Conservation (phyloP, 2,113 vertebrate species). For the Calonectris borealis region DNA sequence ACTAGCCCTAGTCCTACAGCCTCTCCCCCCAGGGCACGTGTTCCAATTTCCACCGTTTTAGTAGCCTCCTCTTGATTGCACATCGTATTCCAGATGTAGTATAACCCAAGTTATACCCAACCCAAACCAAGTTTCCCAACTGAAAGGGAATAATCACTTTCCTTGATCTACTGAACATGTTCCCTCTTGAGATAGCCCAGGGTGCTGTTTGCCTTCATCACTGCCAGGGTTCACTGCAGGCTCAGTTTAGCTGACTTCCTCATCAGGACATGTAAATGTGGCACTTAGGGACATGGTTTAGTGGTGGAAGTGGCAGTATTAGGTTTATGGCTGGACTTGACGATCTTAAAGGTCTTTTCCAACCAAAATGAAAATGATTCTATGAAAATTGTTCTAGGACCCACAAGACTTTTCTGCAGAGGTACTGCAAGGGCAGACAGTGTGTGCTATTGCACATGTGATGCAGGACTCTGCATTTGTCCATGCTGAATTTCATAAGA, state of each 20-base stretch:
- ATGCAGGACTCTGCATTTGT: not conserved
- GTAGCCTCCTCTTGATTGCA: accelerated
- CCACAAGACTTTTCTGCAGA: not conserved
- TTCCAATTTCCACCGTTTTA: not conserved
- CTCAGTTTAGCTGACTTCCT: not conserved
- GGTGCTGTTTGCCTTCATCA: not conserved
- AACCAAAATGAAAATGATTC: not conserved
- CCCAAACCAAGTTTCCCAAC: too few relatives aligned
- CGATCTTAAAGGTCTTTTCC: not conserved
- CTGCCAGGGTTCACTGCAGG: not conserved
- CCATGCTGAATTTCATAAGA: not conserved
- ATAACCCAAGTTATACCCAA: not conserved
- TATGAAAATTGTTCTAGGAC: not conserved
- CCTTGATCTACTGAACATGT: not conserved
- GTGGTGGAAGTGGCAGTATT: not conserved
- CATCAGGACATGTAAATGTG: not conserved
- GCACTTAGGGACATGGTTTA: not conserved
- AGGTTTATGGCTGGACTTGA: not conserved
- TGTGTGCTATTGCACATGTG: not conserved
- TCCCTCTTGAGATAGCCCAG: not conserved
- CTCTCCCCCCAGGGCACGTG: accelerated
- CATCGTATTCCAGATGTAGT: not conserved
- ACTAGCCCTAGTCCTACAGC: not conserved
- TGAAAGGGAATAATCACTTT: not conserved
- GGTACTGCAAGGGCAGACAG: not conserved